Evolutionary conservation across 1,140 invertebrate genomes (phyloP).

Genomic region (Harlomillsia oculata): DNA sequence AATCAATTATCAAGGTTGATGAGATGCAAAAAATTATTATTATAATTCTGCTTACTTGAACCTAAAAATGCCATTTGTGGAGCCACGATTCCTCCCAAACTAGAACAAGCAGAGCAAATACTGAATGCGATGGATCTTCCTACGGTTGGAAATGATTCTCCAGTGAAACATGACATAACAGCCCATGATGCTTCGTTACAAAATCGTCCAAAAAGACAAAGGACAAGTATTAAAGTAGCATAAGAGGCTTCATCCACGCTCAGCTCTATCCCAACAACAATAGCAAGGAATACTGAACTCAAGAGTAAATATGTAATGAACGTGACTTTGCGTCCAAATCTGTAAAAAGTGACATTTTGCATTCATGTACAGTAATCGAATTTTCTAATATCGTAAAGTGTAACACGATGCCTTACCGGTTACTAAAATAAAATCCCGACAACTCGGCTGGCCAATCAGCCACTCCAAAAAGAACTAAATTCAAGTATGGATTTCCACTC

Average conservation of each 20-base stretch:
- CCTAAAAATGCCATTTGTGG: slow-evolving; percentile 9
- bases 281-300: neutral
- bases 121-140: slow-evolving; percentile 1
- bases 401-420: neutral
- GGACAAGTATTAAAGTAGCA: neutral
- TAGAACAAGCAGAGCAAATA: neutral
- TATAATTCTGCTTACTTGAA: slow-evolving; percentile 7
- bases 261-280: slow-evolving; percentile 11
- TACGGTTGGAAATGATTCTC: slow-evolving; percentile 15
- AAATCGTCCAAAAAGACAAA: neutral
- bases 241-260: neutral
- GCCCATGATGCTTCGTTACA: neutral
- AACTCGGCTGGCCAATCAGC: slow-evolving; percentile 1
- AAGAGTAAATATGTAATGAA: neutral
- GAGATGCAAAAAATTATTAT: too few relatives aligned
- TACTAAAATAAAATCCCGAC: neutral
- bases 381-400: neutral
- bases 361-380: neutral
- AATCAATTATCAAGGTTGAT: too few relatives aligned
- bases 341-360: neutral
- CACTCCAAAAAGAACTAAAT: slow-evolving; percentile 8
- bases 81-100: slow-evolving; percentile 5
- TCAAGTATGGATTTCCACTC: slow-evolving; percentile 9
- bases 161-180: slow-evolving; percentile 12
- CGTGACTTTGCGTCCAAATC: slow-evolving; percentile 7